A percentile compares a stretch with the other conserved stretches of the same genome.
Conservation (phyloP, 1,140 invertebrate species). For the Hermetia illucens region DNA sequence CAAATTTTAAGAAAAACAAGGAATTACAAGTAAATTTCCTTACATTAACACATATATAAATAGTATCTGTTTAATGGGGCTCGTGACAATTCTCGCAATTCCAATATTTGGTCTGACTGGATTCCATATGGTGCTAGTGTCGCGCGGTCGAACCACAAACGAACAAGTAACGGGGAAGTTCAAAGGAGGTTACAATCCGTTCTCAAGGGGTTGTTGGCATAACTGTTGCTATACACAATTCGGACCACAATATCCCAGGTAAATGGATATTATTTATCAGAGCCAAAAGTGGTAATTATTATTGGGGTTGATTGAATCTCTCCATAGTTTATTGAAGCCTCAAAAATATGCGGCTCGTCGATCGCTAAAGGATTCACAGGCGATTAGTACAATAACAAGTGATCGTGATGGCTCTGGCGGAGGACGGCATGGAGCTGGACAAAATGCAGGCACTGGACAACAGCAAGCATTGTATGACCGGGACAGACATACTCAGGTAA, state of each 20-base stretch:
- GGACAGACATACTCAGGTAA: constrained; percentile 63
- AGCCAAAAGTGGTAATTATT: too few species aligned
- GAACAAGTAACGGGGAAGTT: constrained; percentile 99
- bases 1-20: too few species aligned
- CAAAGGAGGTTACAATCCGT: constrained; percentile 93
- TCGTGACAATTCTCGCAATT: constrained; percentile 82
- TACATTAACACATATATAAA: too few species aligned
- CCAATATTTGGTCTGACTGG: constrained; percentile 95
- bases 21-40: too few species aligned
- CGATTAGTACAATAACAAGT: constrained; percentile 29
- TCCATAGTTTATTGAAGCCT: constrained; percentile 34
- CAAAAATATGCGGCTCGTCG: constrained; percentile 33
- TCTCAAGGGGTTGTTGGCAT: constrained; percentile 80
- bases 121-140: constrained; percentile 95
- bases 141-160: constrained; percentile 97
- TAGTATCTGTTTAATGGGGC: constrained; percentile 83
- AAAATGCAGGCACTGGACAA: constrained; percentile 30
- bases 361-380: constrained; percentile 28
- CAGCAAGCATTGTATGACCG: constrained; percentile 33
- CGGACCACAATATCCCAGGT: constrained; percentile 95
- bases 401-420: constrained; percentile 16
- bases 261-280: neutral
- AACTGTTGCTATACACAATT: constrained; percentile 94
- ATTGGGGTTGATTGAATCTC: neutral
- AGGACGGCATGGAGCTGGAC: constrained; percentile 24